Conservation (phyloP, 2,888 invertebrate genomes). For the Ectobius pallidus region DNA sequence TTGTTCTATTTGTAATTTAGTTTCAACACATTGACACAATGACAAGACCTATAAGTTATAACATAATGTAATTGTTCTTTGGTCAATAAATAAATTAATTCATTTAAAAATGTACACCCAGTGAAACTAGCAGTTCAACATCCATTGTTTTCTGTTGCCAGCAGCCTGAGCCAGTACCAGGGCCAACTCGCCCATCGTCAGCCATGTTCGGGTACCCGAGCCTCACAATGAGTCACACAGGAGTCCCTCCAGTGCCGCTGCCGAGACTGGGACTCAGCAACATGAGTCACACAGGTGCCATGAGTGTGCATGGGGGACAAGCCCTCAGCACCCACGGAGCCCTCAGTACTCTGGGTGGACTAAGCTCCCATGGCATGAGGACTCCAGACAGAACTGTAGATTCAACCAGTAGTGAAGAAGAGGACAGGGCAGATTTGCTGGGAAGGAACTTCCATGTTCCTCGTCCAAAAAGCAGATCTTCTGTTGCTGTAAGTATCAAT, state of each 20-base stretch:
- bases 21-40: too few relatives aligned
- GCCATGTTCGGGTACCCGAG: conserved; percentile 79
- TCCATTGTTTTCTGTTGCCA: conserved; percentile 53
- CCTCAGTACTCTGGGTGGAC: conserved; percentile 18
- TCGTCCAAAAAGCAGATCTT: conserved; percentile 78
- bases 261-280: conserved; percentile 45
- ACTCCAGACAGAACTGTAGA: conserved; percentile 52
- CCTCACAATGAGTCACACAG: conserved; percentile 54
- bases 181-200: conserved; percentile 69
- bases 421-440: conserved; percentile 79
- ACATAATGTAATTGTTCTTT: too few relatives aligned
- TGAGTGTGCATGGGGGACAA: conserved; percentile 30
- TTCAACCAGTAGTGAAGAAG: conserved; percentile 57
- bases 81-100: too few relatives aligned
- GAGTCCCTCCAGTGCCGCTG: conserved; percentile 46
- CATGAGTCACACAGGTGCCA: conserved; percentile 21
- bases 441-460: conserved; percentile 75
- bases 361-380: conserved; percentile 35
- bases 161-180: conserved; percentile 70
- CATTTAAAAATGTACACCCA: too few relatives aligned
- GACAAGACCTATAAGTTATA: too few relatives aligned
- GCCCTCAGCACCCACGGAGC: conserved; percentile 19
- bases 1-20: too few relatives aligned
- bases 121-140: too few relatives aligned
- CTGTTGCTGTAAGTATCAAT: conserved; percentile 67